Percentiles rank a stretch among this genome's conserved stretches.
These are phyloP conservation scores for Drosophila pachea DNA, from an alignment of 1,140 invertebrate genomes.

Conservation along the genomic window DNA sequence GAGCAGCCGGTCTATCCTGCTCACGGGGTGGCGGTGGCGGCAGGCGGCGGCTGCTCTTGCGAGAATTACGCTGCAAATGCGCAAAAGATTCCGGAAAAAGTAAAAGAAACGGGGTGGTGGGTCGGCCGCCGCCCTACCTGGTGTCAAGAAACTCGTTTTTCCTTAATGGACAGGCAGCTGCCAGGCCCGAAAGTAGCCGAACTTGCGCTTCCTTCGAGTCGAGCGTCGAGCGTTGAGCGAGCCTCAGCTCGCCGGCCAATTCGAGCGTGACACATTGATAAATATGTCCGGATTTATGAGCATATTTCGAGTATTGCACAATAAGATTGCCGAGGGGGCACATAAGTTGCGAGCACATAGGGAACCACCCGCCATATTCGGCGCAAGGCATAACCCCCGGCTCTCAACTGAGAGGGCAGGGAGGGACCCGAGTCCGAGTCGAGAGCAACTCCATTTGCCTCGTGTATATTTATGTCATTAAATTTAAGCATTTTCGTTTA, in stretches of 20 bases:
- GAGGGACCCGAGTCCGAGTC: neutral
- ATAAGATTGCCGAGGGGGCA: conserved; percentile 27
- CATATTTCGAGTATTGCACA: conserved; percentile 46
- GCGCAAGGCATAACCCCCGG: conserved; percentile 7
- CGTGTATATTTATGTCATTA: conserved; percentile 79
- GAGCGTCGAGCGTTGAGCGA: too few species aligned
- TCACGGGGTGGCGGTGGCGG: conserved; percentile 66
- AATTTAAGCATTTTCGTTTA: conserved; percentile 79
- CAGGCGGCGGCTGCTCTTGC: conserved; percentile 21
- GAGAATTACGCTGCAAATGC: conserved; percentile 44
- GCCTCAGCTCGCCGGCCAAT: conserved; percentile 19
- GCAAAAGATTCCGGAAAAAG: conserved; percentile 47
- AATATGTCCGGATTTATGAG: conserved; percentile 47
- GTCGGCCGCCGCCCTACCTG: conserved; percentile 19
- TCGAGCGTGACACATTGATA: conserved; percentile 66
- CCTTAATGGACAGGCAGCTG: conserved; percentile 63
- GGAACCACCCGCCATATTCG: conserved; percentile 52
- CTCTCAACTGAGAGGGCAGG: neutral
- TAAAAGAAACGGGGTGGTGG: conserved; percentile 49
- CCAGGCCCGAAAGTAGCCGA: neutral
- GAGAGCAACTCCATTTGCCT: conserved; percentile 38
- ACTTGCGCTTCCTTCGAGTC: too few species aligned
- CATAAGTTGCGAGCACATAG: conserved; percentile 34
- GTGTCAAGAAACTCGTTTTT: conserved; percentile 58
- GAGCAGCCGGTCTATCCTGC: conserved; percentile 56